A percentile compares a stretch with the other conserved stretches of the same genome.
Conservation (phyloP, 2,888 invertebrate species). For the Papilio demoleus region DNA sequence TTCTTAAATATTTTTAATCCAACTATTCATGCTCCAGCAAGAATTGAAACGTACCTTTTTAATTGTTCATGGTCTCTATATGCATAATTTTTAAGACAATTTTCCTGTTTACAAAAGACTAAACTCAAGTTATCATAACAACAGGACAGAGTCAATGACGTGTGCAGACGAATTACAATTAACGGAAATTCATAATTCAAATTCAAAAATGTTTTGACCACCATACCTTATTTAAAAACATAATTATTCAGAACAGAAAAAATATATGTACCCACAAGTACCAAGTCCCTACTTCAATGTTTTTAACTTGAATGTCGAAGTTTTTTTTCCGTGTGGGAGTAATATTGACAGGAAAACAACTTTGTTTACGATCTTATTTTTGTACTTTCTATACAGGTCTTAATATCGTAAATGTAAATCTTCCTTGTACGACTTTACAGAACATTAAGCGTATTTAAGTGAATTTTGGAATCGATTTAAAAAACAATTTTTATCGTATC, state of each 20-base stretch:
- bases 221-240: too few species aligned
- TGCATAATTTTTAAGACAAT: neutral
- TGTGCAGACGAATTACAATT: neutral
- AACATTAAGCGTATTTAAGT: neutral
- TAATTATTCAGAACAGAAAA: too few species aligned
- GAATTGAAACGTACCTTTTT: neutral
- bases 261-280: too few species aligned
- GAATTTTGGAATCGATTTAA: constrained; percentile 14
- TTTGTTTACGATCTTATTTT: neutral
- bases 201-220: too few species aligned
- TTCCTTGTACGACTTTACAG: constrained; percentile 15
- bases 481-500: constrained; percentile 11
- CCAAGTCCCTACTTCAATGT: too few species aligned
- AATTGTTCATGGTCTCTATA: neutral
- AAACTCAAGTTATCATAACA: neutral
- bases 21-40: neutral
- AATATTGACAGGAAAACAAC: neutral
- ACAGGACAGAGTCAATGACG: neutral
- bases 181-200: neutral
- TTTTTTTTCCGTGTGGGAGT: neutral
- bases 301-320: too few species aligned
- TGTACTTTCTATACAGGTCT: neutral
- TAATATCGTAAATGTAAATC: constrained; percentile 1
- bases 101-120: constrained; percentile 11
- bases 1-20: neutral